Evolutionary conservation across 2,797 vertebrate species (phyloP).

Genomic region (Lithobates pipiens): DNA sequence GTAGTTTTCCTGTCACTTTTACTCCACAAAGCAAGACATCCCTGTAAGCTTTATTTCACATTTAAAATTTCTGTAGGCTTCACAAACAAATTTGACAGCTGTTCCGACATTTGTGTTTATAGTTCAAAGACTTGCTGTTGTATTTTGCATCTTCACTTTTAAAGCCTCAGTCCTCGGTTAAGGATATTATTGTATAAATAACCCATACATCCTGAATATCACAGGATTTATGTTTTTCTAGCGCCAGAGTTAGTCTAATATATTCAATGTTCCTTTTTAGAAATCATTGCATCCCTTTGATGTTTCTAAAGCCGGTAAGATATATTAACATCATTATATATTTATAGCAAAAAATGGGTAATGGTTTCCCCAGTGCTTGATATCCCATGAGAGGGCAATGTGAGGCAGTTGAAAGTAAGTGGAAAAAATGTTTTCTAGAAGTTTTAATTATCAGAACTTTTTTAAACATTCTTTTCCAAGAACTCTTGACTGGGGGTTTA

Average conservation of each 20-base stretch:
- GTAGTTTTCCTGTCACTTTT: constrained; percentile 7
- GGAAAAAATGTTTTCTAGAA: constrained; percentile 9
- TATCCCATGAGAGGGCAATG: constrained; percentile 14
- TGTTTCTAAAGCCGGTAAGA: constrained; percentile 50
- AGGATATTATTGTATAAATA: constrained; percentile 53
- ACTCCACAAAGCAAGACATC: constrained; percentile 6
- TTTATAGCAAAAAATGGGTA: constrained; percentile 44
- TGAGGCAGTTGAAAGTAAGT: constrained; percentile 28
- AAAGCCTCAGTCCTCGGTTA: constrained; percentile 31
- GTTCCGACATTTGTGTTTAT: constrained; percentile 49
- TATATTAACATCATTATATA: constrained; percentile 50
- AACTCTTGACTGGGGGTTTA: background rate
- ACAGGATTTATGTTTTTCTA: constrained; percentile 51
- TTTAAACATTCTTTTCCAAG: background rate
- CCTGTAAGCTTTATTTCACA: constrained; percentile 10
- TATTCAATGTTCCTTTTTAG: constrained; percentile 44
- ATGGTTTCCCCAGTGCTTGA: constrained; percentile 40
- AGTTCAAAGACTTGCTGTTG: constrained; percentile 42
- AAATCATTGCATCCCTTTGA: constrained; percentile 45
- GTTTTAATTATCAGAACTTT: constrained; percentile 9
- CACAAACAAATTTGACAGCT: constrained; percentile 42
- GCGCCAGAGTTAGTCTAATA: constrained; percentile 47
- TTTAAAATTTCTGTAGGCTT: constrained; percentile 37
- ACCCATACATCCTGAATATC: constrained; percentile 53
- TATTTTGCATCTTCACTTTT: constrained; percentile 44